phyloP scores from a whole-genome alignment of 2,888 invertebrate species.

The Bellardia pandia region DNA sequence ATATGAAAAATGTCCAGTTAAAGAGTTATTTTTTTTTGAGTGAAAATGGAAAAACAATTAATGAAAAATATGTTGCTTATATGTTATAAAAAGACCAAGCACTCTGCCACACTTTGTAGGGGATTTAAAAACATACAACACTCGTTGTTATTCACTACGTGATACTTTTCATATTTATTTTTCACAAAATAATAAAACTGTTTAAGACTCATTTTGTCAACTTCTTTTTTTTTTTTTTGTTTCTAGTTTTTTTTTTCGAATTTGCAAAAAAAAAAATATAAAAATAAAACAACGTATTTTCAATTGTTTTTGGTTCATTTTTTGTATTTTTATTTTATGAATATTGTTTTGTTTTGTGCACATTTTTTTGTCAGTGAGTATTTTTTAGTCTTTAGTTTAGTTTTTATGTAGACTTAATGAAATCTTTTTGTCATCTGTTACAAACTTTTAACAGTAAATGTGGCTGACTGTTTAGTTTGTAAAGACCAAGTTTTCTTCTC shows the following conservation, averaged over 20 bases:
- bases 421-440: conserved; percentile 82
- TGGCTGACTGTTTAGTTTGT: conserved; percentile 56
- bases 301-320: conserved; percentile 71
- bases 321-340: conserved; percentile 48
- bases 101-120: background rate
- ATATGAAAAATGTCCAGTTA: too few species aligned
- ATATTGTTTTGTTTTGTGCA: conserved; percentile 52
- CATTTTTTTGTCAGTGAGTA: conserved; percentile 15
- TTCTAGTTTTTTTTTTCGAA: conserved; percentile 22
- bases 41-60: too few species aligned
- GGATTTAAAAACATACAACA: background rate
- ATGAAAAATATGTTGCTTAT: background rate
- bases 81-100: background rate
- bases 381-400: conserved; percentile 64
- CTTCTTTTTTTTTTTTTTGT: conserved; percentile 44
- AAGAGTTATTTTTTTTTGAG: too few species aligned
- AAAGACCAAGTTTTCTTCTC: conserved; percentile 61
- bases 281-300: conserved; percentile 58
- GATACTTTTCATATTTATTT: conserved; percentile 46
- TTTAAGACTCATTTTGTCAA: conserved; percentile 71
- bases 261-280: conserved; percentile 16
- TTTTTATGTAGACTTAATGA: conserved; percentile 79
- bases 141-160: conserved; percentile 46
- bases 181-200: conserved; percentile 46
- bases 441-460: conserved; percentile 74